Conservation (phyloP, 2,113 vertebrate genomes). For the Periophthalmodon schlosseri region DNA sequence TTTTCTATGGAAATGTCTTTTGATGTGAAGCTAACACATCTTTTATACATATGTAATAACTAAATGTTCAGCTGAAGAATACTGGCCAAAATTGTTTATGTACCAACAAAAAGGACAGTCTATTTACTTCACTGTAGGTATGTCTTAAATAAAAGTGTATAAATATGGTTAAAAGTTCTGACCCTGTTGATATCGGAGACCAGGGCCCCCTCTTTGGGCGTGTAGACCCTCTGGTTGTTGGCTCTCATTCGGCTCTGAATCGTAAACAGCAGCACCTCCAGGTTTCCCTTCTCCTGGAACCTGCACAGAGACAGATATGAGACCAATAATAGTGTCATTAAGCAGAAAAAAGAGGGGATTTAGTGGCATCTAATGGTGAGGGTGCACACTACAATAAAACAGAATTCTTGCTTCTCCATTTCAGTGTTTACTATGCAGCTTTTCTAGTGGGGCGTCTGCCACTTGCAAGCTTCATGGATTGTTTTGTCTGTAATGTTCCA, state of each 20-base stretch:
- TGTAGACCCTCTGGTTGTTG: conserved; percentile 96
- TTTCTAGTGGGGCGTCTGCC: too few relatives aligned
- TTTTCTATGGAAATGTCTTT: neutral
- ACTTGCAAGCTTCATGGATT: too few relatives aligned
- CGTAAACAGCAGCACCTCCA: conserved; percentile 95
- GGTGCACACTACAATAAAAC: neutral
- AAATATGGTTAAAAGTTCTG: conserved; percentile 16
- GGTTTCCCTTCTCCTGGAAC: conserved; percentile 97
- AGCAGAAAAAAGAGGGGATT: neutral
- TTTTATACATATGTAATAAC: neutral
- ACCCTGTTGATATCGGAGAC: conserved; percentile 98
- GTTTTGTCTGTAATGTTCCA: too few relatives aligned
- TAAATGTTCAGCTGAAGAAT: too few relatives aligned
- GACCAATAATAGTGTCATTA: neutral
- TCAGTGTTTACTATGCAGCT: neutral
- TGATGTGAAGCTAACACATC: neutral
- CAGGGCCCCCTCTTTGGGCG: conserved; percentile 89
- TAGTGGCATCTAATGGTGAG: conserved; percentile 4
- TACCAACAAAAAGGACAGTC: neutral
- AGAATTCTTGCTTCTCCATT: neutral
- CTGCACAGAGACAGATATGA: conserved; percentile 62
- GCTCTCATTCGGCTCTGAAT: conserved; percentile 98
- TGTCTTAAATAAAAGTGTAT: neutral
- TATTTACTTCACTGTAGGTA: neutral
- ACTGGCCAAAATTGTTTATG: too few relatives aligned